These are phyloP conservation scores for Oligia latruncula DNA, from an alignment of 2,888 invertebrate genomes.

Conservation along the genomic window DNA sequence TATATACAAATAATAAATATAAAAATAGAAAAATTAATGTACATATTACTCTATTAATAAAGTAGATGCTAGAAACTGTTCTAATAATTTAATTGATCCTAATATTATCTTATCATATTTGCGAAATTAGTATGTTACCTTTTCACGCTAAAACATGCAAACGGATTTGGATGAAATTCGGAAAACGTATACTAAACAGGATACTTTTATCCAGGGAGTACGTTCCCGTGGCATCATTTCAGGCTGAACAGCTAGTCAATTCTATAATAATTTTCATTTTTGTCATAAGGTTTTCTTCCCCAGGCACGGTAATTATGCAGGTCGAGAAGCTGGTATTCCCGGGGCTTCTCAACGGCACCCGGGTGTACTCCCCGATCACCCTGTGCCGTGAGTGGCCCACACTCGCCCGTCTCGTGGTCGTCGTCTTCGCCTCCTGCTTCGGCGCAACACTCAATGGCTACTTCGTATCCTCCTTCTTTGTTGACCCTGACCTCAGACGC, in stretches of 20 bases:
- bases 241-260: neutral
- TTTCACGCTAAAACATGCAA: neutral
- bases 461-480: slow-evolving; percentile 76
- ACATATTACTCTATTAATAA: neutral
- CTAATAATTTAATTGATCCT: neutral
- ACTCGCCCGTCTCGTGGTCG: slow-evolving; percentile 91
- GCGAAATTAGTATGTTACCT: neutral
- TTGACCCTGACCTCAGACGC: slow-evolving; percentile 67
- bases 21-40: neutral
- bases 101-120: neutral
- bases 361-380: slow-evolving; percentile 90
- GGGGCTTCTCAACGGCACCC: slow-evolving; percentile 48
- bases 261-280: neutral
- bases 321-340: neutral
- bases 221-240: neutral
- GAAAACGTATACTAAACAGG: neutral
- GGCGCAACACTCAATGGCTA: slow-evolving; percentile 76
- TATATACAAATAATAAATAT: neutral
- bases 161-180: neutral
- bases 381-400: slow-evolving; percentile 92
- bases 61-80: neutral
- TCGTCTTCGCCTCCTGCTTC: slow-evolving; percentile 59
- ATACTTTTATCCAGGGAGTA: neutral
- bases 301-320: slow-evolving; percentile 18
- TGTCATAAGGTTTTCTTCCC: neutral